phyloP scores from a whole-genome alignment of 1,140 invertebrate species.

The Heliconius himera region DNA sequence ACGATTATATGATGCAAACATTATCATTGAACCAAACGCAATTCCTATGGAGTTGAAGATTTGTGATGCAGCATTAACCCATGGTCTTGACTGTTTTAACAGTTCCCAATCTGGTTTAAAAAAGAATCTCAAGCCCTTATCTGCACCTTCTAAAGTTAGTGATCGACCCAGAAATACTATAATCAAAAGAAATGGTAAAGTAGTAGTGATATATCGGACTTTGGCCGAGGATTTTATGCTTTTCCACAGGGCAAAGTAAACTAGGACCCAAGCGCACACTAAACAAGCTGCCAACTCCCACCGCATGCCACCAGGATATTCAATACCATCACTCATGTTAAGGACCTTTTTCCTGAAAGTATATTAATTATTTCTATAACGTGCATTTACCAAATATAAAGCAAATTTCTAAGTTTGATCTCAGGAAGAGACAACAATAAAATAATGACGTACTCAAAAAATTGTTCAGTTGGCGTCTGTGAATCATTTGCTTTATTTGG shows the following conservation, averaged over 20 bases:
- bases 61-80: slow-evolving; percentile 95
- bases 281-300: slow-evolving; percentile 94
- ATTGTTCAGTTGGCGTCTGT: slow-evolving; percentile 90
- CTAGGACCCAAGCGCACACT: slow-evolving; percentile 93
- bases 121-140: slow-evolving; percentile 90
- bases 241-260: slow-evolving; percentile 97
- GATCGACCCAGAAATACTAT: slow-evolving; percentile 90
- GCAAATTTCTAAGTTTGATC: not conserved
- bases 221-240: slow-evolving; percentile 93
- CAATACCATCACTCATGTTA: slow-evolving; percentile 90
- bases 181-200: slow-evolving; percentile 91
- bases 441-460: slow-evolving; percentile 88
- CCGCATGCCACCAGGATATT: slow-evolving; percentile 89
- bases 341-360: slow-evolving; percentile 90
- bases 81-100: slow-evolving; percentile 92
- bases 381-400: not conserved
- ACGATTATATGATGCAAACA: slow-evolving; percentile 97
- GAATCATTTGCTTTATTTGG: slow-evolving; percentile 83
- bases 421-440: not conserved
- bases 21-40: slow-evolving; percentile 95
- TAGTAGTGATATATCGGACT: slow-evolving; percentile 93
- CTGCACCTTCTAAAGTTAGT: slow-evolving; percentile 90
- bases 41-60: slow-evolving; percentile 96
- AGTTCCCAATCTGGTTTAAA: slow-evolving; percentile 94
- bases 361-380: slow-evolving; percentile 33